Conservation (phyloP, 2,113 vertebrate species). For the Rattus norvegicus region DNA sequence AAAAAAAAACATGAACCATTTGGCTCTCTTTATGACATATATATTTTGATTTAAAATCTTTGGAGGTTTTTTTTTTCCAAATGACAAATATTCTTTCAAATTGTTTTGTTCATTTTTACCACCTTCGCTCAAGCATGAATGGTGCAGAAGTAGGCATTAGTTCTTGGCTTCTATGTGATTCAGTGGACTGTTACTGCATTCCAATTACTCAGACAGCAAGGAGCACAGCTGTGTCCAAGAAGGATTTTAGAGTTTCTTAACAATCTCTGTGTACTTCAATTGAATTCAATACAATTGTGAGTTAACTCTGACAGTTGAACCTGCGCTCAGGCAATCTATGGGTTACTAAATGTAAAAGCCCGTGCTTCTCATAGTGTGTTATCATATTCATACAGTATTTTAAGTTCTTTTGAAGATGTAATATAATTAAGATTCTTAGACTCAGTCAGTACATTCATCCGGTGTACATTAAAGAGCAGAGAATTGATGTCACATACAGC, state of each 20-base stretch:
- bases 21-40: slow-evolving; percentile 53
- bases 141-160: slow-evolving; percentile 69
- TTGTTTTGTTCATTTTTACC: slow-evolving; percentile 72
- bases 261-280: background rate
- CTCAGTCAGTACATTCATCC: background rate
- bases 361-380: background rate
- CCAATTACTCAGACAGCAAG: slow-evolving; percentile 50
- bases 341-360: background rate
- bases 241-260: slow-evolving; percentile 60
- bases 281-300: background rate
- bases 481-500: background rate
- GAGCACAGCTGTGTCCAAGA: slow-evolving; percentile 13
- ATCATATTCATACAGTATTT: background rate
- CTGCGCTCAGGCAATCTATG: background rate
- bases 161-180: slow-evolving; percentile 67
- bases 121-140: slow-evolving; percentile 74
- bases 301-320: background rate
- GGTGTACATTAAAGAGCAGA: background rate
- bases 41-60: slow-evolving; percentile 74
- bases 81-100: slow-evolving; percentile 69
- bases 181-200: slow-evolving; percentile 62
- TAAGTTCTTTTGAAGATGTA: background rate
- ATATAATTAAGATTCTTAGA: background rate
- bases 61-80: slow-evolving; percentile 31
- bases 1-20: slow-evolving; percentile 65